Evolutionary conservation across 2,888 invertebrate genomes (phyloP).

Genomic region (Mongoloraphidia duomilia): DNA sequence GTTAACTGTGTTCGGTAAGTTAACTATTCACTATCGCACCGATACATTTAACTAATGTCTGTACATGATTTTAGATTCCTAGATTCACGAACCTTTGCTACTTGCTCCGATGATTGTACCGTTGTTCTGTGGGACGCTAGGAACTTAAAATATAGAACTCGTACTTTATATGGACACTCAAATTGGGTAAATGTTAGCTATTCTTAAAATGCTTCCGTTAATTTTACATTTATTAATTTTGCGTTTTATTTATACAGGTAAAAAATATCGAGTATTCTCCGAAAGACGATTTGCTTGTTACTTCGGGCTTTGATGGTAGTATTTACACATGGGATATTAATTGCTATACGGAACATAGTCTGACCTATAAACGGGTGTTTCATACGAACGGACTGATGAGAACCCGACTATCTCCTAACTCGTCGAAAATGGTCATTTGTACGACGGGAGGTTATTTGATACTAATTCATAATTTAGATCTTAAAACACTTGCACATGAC

Average conservation of each 20-base stretch:
- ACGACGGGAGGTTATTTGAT: conserved; percentile 83
- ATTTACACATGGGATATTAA: conserved; percentile 92
- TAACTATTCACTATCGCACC: not conserved
- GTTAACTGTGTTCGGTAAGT: conserved; percentile 83
- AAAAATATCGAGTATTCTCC: conserved; percentile 90
- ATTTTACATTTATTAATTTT: not conserved
- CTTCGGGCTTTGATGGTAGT: conserved; percentile 85
- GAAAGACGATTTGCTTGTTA: conserved; percentile 69
- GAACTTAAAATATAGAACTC: conserved; percentile 60
- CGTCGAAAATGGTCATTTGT: conserved; percentile 76
- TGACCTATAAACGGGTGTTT: conserved; percentile 69
- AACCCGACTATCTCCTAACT: conserved; percentile 74
- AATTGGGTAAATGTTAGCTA: conserved; percentile 54
- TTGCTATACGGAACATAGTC: conserved; percentile 62
- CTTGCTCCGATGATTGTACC: conserved; percentile 87
- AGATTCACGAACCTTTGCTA: conserved; percentile 75
- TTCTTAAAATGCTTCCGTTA: not conserved
- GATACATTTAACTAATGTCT: conserved; percentile 1
- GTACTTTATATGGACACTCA: conserved; percentile 70
- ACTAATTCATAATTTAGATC: conserved; percentile 75
- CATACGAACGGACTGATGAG: conserved; percentile 75
- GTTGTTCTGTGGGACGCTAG: conserved; percentile 90
- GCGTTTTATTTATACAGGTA: conserved; percentile 25
- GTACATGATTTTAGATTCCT: conserved; percentile 50
- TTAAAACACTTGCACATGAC: conserved; percentile 64